Evolutionary conservation across 1,140 invertebrate species (phyloP), one percentile per base, ranked within the genome.

Genomic region (Bombus picipes): DNA sequence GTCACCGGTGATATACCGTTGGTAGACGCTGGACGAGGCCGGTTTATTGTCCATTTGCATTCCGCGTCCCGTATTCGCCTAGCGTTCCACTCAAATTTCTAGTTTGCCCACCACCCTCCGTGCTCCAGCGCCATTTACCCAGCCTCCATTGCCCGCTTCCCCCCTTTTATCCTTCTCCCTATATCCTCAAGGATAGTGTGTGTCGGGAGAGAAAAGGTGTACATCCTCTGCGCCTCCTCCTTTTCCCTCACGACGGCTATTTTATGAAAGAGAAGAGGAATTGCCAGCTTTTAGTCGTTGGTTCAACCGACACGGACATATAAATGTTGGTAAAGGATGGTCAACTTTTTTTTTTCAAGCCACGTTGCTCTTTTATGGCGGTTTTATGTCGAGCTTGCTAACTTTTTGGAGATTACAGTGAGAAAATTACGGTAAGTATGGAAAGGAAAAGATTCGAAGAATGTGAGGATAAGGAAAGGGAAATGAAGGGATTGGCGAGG

Each of bases 11-110:
- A 92, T 92, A 92, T 91, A 92, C 84, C 87, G 88, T 87, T 39
- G 57, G 87, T 88, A 89, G 91, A 89, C 85, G 86, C 70, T 88
- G 83, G 90, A 86, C 88, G 87, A 89, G 89, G 81, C 79, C 86
- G 86, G 91, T 92, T 92, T 92, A 92, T 92, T 89, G 90, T 91
- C 88, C 92, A 92, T 92, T 92, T 92, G 90, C 91, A 92, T 92
- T 91, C 76, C 85, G 74, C 80, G 88, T 83, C 53, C 78, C 68
- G 78, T 72, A 81, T 85, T 85, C 88, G 77, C 74, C 81, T 86
- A 22, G 39, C 66, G 77, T 89, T 81, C 81, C 81, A 83, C 90
- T 79, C 72, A 83, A 86, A 89, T 91, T 88, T 84, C 78, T 77
- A 84, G 57, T 88, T 72, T 59, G 22, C 71, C 75, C 70, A 10